Percentiles rank a stretch among this genome's conserved stretches.
Conservation (phyloP, 2,113 vertebrate genomes). For the Cyprinodon variegatus region DNA sequence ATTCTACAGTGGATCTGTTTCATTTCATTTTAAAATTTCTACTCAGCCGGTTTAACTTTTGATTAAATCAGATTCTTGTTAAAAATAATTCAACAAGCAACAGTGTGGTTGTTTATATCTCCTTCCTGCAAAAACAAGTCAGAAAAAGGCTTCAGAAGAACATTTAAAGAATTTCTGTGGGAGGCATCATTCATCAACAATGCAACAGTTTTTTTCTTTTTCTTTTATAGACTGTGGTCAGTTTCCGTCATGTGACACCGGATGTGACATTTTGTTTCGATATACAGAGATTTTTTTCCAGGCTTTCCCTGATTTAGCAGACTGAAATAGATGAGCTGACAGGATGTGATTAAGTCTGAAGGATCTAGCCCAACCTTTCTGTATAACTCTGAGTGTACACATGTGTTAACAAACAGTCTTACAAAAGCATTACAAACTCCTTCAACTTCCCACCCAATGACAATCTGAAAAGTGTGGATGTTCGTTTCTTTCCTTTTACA, state of each 20-base stretch:
- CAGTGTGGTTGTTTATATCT: slow-evolving; percentile 12
- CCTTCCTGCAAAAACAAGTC: slow-evolving; percentile 19
- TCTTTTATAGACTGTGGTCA: slow-evolving; percentile 17
- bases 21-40: too few relatives aligned
- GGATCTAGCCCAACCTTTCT: neutral
- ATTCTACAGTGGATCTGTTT: too few relatives aligned
- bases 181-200: slow-evolving; percentile 19
- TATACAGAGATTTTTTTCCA: slow-evolving; percentile 20
- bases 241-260: slow-evolving; percentile 39
- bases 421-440: neutral
- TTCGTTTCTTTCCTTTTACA: too few relatives aligned
- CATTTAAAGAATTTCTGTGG: slow-evolving; percentile 39
- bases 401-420: too few relatives aligned
- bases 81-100: slow-evolving; percentile 1
- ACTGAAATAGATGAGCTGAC: slow-evolving; percentile 10
- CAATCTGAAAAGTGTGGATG: too few relatives aligned
- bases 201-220: slow-evolving; percentile 11
- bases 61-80: neutral
- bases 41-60: neutral
- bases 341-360: neutral
- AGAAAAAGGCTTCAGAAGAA: slow-evolving; percentile 25
- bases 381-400: neutral
- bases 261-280: slow-evolving; percentile 23
- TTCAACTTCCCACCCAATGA: neutral
- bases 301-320: slow-evolving; percentile 15